Evolutionary conservation across 2,888 invertebrate species (phyloP).

Genomic region (Xestoiulus laeticollis): DNA sequence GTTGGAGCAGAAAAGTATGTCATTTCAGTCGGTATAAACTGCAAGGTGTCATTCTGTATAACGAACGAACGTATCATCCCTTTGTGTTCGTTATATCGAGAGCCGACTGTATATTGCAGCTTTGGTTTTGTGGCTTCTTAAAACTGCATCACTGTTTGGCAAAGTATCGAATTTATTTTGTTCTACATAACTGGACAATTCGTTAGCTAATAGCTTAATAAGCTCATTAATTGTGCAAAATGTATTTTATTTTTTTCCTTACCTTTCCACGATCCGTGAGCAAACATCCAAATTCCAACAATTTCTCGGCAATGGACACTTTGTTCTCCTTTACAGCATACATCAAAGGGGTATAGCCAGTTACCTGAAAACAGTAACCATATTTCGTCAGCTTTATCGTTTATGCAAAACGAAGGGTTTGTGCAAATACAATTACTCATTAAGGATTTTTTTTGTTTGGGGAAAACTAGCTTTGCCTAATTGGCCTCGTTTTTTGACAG

Average conservation of each 20-base stretch:
- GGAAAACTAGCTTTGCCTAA: not conserved
- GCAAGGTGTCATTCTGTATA: too few relatives aligned
- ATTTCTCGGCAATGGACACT: slow-evolving; percentile 86
- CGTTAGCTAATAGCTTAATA: not conserved
- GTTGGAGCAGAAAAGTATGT: too few relatives aligned
- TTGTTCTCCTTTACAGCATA: slow-evolving; percentile 95
- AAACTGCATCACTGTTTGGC: not conserved
- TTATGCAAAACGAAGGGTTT: not conserved
- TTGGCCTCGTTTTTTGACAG: not conserved
- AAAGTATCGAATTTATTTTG: not conserved
- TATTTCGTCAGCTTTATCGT: not conserved
- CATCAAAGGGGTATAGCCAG: slow-evolving; percentile 95
- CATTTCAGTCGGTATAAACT: too few relatives aligned
- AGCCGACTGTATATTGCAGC: too few relatives aligned
- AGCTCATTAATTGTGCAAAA: not conserved
- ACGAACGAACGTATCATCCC: too few relatives aligned
- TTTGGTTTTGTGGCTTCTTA: too few relatives aligned
- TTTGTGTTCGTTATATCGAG: too few relatives aligned
- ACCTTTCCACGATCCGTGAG: slow-evolving; percentile 92
- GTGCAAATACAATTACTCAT: not conserved
- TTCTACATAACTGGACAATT: not conserved
- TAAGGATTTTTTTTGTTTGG: not conserved
- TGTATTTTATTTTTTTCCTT: slow-evolving; percentile 65
- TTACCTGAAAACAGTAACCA: slow-evolving; percentile 73
- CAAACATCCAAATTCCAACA: slow-evolving; percentile 92